Evolutionary conservation across 1,140 invertebrate genomes (phyloP).

Genomic region (Euglossa dilemma): DNA sequence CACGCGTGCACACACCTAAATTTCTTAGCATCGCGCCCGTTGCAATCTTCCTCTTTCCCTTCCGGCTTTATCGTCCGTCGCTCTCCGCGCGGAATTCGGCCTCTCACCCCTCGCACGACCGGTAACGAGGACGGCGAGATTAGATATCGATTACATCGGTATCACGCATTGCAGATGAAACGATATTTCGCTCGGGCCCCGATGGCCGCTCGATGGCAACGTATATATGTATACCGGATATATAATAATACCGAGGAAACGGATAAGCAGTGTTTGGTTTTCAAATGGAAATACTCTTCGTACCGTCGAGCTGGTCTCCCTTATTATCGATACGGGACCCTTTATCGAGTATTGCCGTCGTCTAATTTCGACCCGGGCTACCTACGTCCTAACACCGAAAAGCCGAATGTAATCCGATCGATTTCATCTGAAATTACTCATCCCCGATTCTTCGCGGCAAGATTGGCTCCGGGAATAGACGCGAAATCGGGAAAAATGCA

Average conservation of each 20-base stretch:
- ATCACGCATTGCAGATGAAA: conserved; percentile 52
- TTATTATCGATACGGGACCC: not conserved
- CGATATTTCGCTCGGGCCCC: conserved; percentile 42
- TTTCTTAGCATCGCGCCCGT: not conserved
- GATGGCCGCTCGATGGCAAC: conserved; percentile 18
- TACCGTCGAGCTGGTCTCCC: not conserved
- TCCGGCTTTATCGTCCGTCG: conserved; percentile 37
- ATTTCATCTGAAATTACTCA: not conserved
- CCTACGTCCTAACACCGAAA: not conserved
- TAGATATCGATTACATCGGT: conserved; percentile 63
- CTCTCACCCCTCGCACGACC: conserved; percentile 16
- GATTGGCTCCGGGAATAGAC: not conserved
- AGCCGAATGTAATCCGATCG: not conserved
- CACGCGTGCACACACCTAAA: not conserved
- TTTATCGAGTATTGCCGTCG: not conserved
- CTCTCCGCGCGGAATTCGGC: conserved; percentile 32
- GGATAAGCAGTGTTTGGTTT: conserved; percentile 16
- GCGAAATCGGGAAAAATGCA: no score
- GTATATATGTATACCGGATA: not conserved
- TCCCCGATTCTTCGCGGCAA: not conserved
- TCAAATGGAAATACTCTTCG: conserved; percentile 8
- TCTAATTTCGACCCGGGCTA: not conserved
- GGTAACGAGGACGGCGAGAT: conserved; percentile 60
- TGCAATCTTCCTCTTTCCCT: not conserved
- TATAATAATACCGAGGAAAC: conserved; percentile 22